Evolutionary conservation across 2,797 vertebrate species (phyloP), one percentile per base, ranked within the genome.

Genomic region (Cynodonichthys magdalenae): DNA sequence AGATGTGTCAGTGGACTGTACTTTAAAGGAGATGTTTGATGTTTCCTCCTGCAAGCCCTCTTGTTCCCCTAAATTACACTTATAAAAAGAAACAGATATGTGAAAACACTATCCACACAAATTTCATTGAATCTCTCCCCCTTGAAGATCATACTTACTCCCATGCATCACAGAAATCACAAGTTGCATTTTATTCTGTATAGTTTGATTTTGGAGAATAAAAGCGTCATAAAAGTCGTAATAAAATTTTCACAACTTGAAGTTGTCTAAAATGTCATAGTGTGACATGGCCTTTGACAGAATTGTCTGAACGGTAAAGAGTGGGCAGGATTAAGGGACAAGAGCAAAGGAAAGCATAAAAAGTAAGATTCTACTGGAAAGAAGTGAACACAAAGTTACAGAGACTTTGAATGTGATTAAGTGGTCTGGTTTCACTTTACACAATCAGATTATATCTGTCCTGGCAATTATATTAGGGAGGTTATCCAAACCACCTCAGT

Each of bases 371-470:
- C 20, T 9, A 7, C 45, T 45, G 57, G 39, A 72, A 50, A 48
- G 45, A 75, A 46, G 63, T 27, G 24, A 27, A 41, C 65, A 68
- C 63, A 24, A 60, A 64, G 74, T 49, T 58, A 59, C 28, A 50
- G 17, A 73, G 66, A 79, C 65, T 71, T 65, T 44, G 66, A 82
- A 59, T 49, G 76, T 52, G 75, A 79, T 76, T 69, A 85, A 84
- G 80, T 80, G 71, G 77, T 60, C 79, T 59, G 62, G 66, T 81
- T 86, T 83, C 67, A 75, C 70, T 84, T 85, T 69, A 80, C 79
- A 80, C 69, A 72, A 71, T 79, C 75, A 71, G 81, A 88, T 79
- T 71, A 83, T 86, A 83, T 89, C 72, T 82, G 58, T 81, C 63
- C 74, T 85, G 80, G 79, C 74, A 60, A 78, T 31, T 83, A 59